Base-by-base conservation (phyloP, 2,113 vertebrate species). In the Eulemur macaco region DNA sequence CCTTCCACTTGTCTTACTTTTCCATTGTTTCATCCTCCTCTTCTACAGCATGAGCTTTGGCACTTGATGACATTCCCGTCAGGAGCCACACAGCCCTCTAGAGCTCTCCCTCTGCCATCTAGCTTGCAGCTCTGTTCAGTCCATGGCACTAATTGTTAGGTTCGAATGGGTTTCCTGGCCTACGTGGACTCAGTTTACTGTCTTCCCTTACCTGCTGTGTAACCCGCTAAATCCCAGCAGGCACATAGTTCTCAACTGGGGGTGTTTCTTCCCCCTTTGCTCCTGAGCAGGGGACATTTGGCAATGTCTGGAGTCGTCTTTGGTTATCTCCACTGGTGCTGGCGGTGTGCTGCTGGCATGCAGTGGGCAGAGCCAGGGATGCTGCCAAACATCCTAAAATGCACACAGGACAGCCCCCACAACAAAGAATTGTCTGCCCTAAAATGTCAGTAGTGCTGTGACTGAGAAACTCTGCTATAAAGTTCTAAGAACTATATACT, bases 41-140 rank as follows among this genome's bases (percentile, higher is more conserved):
- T 29, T 12, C 56, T 71, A 31, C 2, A 74, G 63, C 45, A 25
- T 47, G 68, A 66, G 42, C 73, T 81, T 6, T 27, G 56, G 2
- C 11, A 2, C 17, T 34, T 83, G 15, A 8, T 50, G 25, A 6
- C 25, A 5, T 58, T 74, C 34, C 68, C 0, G 0, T 60, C 37
- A 23, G 37, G 20, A 39, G 29, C n/a, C 29, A 29, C 29, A 17
- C 6, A n/a, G 31, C 1, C 39, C 54, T 80, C 25, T 27, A 47
- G 18, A 13, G 9, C 42, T 27, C 13, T 71, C 31, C 34, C 45
- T 25, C 21, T 56, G n/a, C 20, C n/a, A 4, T 10, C 15, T 60
- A 27, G 23, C 50, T 23, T 50, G 17, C 20, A 37, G 47, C n/a
- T 76, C 73, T 81, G 29, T 69, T 42, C 9, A 39, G 1, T 3